phyloP scores from a whole-genome alignment of 2,888 invertebrate genomes.

The Osedax fenrisi region DNA sequence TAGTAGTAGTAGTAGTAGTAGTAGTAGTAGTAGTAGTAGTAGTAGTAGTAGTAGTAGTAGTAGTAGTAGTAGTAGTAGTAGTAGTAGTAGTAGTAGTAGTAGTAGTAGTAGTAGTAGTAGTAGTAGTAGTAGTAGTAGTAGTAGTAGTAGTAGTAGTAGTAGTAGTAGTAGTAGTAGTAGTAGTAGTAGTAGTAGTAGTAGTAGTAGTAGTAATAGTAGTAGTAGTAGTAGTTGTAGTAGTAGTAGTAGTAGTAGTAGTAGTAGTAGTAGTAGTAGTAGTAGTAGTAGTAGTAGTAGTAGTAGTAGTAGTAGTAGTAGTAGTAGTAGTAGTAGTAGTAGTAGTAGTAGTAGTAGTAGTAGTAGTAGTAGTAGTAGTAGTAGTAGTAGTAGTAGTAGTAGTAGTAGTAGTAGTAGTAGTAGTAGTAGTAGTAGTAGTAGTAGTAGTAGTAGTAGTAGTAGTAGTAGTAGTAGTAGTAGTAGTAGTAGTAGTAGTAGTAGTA shows the following conservation, averaged over 20 bases:
- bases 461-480: constrained; percentile 7
- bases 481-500: background rate
- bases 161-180: background rate
- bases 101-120: background rate
- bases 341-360: constrained; percentile 2
- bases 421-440: constrained; percentile 2
- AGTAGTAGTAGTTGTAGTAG: background rate
- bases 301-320: constrained; percentile 7
- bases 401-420: constrained; percentile 7
- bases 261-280: constrained; percentile 7
- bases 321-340: constrained; percentile 7
- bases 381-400: constrained; percentile 7
- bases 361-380: background rate
- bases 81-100: constrained; percentile 5
- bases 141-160: background rate
- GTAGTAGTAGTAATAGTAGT: background rate
- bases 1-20: background rate
- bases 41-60: background rate
- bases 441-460: constrained; percentile 8
- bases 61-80: constrained; percentile 4
- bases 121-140: background rate
- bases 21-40: constrained; percentile 6
- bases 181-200: background rate
- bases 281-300: constrained; percentile 5
- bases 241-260: constrained; percentile 7